Conservation (phyloP, 2,888 invertebrate genomes). For the Creontiades dilutus region DNA sequence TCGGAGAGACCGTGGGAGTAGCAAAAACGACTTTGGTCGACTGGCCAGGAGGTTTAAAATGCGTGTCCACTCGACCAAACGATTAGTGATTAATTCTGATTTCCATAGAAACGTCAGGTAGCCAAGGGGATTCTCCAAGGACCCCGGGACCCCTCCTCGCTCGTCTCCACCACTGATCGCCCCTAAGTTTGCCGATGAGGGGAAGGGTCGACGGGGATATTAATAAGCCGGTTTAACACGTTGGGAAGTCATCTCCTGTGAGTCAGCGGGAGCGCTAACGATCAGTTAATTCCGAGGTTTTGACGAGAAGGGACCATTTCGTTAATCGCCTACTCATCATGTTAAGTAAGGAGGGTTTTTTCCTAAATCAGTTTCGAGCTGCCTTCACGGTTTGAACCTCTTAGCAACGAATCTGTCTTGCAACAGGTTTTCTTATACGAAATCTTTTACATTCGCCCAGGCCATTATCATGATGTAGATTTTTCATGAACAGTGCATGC, state of each 20-base stretch:
- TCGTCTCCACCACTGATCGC: neutral
- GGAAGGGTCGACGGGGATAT: constrained; percentile 17
- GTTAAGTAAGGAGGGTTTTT: constrained; percentile 14
- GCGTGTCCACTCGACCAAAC: constrained; percentile 20
- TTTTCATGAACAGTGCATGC: no score
- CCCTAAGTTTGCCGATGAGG: neutral
- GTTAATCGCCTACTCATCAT: neutral
- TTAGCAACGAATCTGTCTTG: neutral
- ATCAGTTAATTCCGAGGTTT: neutral
- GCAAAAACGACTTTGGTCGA: neutral
- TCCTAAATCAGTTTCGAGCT: neutral
- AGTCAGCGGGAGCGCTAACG: neutral
- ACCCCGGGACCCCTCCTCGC: neutral
- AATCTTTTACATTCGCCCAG: neutral
- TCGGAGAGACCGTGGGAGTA: neutral
- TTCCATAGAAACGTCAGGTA: constrained; percentile 14
- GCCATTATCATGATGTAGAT: neutral
- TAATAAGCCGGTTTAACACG: constrained; percentile 16
- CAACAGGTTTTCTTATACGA: neutral
- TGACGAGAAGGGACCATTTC: constrained; percentile 21
- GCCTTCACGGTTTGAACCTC: neutral
- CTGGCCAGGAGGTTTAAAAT: neutral
- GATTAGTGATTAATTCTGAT: constrained; percentile 23
- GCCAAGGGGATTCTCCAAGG: neutral
- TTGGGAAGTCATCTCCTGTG: neutral